These are phyloP conservation scores for Actinostola sp. DNA, from an alignment of 92 coral and sea anemone genomes.

Conservation along the genomic window DNA sequence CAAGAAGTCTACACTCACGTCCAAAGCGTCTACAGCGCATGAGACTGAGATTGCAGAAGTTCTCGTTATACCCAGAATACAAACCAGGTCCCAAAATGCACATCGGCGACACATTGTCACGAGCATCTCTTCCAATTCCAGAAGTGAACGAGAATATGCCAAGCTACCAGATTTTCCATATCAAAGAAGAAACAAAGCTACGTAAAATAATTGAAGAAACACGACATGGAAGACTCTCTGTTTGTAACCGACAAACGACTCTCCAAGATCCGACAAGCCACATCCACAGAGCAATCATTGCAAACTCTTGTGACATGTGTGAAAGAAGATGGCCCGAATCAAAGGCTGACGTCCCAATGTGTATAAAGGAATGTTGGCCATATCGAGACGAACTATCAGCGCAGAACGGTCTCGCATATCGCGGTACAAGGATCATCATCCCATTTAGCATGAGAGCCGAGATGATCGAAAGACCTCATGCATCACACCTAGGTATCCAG, in stretches of 20 bases:
- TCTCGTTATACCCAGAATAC: slow-evolving; percentile 14
- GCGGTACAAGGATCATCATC: slow-evolving; percentile 47
- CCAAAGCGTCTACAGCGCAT: too few species aligned
- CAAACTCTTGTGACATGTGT: slow-evolving; percentile 47
- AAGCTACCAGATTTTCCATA: slow-evolving; percentile 43
- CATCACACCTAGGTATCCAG: slow-evolving; percentile 60
- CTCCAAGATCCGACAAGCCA: slow-evolving; percentile 36
- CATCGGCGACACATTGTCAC: slow-evolving; percentile 42
- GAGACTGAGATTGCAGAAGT: too few species aligned
- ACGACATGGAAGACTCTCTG: slow-evolving; percentile 40
- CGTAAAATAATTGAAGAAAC: slow-evolving; percentile 34
- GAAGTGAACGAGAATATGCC: slow-evolving; percentile 8
- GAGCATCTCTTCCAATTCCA: slow-evolving; percentile 17
- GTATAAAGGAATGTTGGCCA: slow-evolving; percentile 48
- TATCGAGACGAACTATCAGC: slow-evolving; percentile 53
- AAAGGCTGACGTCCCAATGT: slow-evolving; percentile 29
- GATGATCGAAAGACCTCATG: slow-evolving; percentile 47
- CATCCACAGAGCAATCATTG: slow-evolving; percentile 39
- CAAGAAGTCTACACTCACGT: slow-evolving; percentile 49
- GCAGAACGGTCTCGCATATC: slow-evolving; percentile 47
- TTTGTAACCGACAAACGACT: slow-evolving; percentile 50
- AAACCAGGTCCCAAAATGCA: slow-evolving; percentile 40
- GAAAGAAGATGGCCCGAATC: slow-evolving; percentile 60
- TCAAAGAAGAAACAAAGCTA: slow-evolving; percentile 22
- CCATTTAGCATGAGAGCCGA: slow-evolving; percentile 44